These are phyloP conservation scores for Drosophila dunni DNA, from an alignment of 1,140 invertebrate species.

Conservation along the genomic window DNA sequence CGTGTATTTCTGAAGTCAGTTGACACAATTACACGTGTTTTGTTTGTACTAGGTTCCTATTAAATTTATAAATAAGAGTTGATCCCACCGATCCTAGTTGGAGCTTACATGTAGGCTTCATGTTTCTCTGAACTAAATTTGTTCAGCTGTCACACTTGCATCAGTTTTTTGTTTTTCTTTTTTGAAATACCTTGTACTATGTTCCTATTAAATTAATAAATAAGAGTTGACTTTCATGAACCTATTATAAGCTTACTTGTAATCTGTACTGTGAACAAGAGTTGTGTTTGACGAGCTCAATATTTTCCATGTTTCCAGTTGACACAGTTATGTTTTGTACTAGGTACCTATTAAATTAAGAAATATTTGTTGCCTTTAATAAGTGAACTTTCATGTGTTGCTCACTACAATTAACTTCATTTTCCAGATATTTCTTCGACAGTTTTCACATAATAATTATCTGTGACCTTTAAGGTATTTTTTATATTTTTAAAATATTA, in stretches of 20 bases:
- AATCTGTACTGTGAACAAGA: too few relatives aligned
- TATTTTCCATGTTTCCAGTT: too few relatives aligned
- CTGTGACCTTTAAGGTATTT: too few relatives aligned
- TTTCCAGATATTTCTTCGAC: neutral
- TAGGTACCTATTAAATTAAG: constrained; percentile 28
- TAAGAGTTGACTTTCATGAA: too few relatives aligned
- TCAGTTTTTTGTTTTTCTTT: neutral
- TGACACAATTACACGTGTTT: constrained; percentile 2
- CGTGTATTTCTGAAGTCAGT: neutral
- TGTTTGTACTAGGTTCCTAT: constrained; percentile 21
- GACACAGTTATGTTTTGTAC: constrained; percentile 3
- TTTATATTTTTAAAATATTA: neutral
- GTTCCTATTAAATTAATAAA: too few relatives aligned
- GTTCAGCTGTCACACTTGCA: constrained; percentile 27
- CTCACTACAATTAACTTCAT: neutral
- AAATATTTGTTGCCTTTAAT: neutral
- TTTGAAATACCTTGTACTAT: too few relatives aligned
- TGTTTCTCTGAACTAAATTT: constrained; percentile 19
- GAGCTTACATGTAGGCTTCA: neutral
- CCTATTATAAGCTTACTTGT: too few relatives aligned
- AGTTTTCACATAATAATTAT: too few relatives aligned
- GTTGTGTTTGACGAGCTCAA: too few relatives aligned
- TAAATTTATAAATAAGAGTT: constrained; percentile 7
- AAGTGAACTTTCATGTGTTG: neutral
- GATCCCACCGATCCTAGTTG: neutral